Conservation (phyloP, 2,113 vertebrate genomes). For the Canis aureus region DNA sequence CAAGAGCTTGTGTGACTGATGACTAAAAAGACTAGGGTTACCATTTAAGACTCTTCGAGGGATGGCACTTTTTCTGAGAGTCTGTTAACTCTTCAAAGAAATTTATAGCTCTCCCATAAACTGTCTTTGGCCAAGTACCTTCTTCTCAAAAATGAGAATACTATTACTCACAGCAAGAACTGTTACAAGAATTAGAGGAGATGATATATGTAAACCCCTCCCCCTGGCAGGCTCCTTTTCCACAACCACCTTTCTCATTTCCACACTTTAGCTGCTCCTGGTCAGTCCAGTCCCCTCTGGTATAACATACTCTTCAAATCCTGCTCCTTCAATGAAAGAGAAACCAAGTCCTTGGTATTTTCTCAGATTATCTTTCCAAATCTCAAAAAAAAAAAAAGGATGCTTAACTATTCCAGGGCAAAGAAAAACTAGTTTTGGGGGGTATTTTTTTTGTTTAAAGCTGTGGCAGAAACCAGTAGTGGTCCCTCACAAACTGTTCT, state of each 20-base stretch:
- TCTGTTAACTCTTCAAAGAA: conserved; percentile 12
- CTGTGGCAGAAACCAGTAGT: neutral
- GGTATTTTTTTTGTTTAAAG: neutral
- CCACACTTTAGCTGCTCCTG: neutral
- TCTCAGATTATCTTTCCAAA: conserved; percentile 50
- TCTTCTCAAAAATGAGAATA: neutral
- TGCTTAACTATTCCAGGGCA: neutral
- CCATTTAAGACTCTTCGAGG: neutral
- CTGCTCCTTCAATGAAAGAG: neutral
- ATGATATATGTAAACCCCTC: neutral
- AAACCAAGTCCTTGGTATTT: neutral
- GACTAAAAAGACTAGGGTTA: neutral
- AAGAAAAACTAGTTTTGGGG: neutral
- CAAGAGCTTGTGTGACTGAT: neutral
- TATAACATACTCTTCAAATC: neutral
- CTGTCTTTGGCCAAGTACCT: neutral
- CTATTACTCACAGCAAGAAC: neutral
- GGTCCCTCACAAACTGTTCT: neutral
- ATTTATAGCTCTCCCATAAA: neutral
- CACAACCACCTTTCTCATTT: neutral
- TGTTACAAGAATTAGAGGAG: neutral
- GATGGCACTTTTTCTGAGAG: neutral
- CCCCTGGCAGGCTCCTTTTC: neutral
- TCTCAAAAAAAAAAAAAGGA: neutral
- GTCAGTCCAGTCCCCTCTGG: neutral